These are phyloP conservation scores for Natrix natrix DNA, from an alignment of 2,797 vertebrate species.

Conservation along the genomic window DNA sequence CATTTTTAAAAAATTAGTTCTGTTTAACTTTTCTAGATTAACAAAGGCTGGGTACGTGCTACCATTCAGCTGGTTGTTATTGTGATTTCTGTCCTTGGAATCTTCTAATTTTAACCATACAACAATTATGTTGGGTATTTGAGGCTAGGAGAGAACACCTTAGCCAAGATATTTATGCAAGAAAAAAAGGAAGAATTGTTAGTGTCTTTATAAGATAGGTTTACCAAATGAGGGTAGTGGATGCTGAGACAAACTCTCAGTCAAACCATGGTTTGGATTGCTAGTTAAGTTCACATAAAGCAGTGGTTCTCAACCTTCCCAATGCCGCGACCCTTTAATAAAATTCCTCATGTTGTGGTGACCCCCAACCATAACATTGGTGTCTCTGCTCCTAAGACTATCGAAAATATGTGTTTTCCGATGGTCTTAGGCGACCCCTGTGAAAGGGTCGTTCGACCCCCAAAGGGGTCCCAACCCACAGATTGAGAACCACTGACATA, in stretches of 20 bases:
- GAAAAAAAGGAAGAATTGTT: not conserved
- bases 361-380: too few relatives aligned
- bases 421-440: too few relatives aligned
- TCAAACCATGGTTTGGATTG: not conserved
- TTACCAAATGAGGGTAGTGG: not conserved
- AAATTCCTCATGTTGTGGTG: too few relatives aligned
- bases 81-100: not conserved
- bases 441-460: too few relatives aligned
- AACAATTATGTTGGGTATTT: not conserved
- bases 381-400: too few relatives aligned
- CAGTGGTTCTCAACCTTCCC: too few relatives aligned
- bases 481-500: too few relatives aligned
- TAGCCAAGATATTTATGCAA: not conserved
- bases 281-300: not conserved
- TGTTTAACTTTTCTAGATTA: not conserved
- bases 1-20: not conserved
- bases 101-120: not conserved
- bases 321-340: too few relatives aligned
- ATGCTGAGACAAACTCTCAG: not conserved
- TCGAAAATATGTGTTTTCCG: too few relatives aligned
- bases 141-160: not conserved
- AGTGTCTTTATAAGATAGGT: not conserved
- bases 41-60: not conserved
- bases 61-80: not conserved
- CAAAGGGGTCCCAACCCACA: too few relatives aligned